A percentile compares a stretch with the other conserved stretches of the same genome.
Evolutionary conservation across 2,113 vertebrate species (phyloP).

Genomic region (Rafetus swinhoei): DNA sequence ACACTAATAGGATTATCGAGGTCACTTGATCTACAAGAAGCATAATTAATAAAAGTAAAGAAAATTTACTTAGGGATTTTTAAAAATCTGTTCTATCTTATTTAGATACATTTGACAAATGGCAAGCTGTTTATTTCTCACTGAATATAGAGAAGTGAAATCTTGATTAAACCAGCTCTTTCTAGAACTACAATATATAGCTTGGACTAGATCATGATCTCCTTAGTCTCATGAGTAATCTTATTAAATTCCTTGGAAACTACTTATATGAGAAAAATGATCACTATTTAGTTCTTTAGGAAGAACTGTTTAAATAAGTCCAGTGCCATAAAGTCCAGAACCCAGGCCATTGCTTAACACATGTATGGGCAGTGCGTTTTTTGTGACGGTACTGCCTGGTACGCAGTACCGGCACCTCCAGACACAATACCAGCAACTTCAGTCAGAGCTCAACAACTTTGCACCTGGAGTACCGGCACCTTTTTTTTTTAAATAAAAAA

Average conservation of each 20-base stretch:
- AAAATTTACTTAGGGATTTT: not conserved
- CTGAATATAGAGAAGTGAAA: not conserved
- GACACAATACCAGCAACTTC: no score
- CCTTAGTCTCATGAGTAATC: not conserved
- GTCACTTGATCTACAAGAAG: constrained; percentile 50
- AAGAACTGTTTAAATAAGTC: not conserved
- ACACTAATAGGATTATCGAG: constrained; percentile 43
- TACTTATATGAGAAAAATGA: not conserved
- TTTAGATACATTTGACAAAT: not conserved
- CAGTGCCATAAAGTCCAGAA: not conserved
- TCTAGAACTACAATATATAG: not conserved
- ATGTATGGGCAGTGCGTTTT: not conserved
- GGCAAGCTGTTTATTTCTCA: not conserved
- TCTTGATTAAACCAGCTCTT: not conserved
- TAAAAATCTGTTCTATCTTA: not conserved
- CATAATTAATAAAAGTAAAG: constrained; percentile 1
- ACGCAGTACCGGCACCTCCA: no score
- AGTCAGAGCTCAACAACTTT: no score
- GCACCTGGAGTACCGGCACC: no score
- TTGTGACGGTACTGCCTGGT: no score
- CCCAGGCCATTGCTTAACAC: not conserved
- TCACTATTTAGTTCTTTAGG: not conserved
- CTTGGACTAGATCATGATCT: not conserved
- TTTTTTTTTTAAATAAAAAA: no score
- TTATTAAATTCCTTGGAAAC: not conserved